These are phyloP conservation scores for Apocrypta bakeri DNA, from an alignment of 1,140 invertebrate species.

Conservation along the genomic window DNA sequence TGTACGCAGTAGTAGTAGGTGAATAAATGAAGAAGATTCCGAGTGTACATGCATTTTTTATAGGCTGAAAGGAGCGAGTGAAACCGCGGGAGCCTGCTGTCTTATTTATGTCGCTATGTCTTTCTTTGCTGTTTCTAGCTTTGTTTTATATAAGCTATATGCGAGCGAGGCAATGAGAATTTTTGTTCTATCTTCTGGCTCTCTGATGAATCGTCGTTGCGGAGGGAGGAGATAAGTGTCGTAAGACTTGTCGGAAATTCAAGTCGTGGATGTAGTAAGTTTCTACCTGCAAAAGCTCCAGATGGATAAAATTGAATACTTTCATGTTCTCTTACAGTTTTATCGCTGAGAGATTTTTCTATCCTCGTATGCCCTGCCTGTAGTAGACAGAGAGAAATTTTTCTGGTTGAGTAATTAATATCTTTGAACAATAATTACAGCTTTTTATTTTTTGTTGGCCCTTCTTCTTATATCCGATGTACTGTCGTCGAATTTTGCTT, in stretches of 20 bases:
- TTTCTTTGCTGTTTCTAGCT: conserved; percentile 10
- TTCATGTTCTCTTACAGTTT: conserved; percentile 13
- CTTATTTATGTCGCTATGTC: conserved; percentile 3
- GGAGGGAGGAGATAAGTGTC: not conserved
- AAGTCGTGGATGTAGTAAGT: not conserved
- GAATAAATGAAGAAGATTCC: conserved; percentile 38
- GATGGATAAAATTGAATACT: not conserved
- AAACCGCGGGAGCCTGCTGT: not conserved
- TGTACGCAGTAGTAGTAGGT: conserved; percentile 11
- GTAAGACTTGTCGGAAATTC: not conserved
- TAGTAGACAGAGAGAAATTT: not conserved
- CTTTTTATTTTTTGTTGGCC: not conserved
- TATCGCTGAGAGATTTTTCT: conserved; percentile 19
- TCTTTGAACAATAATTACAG: not conserved
- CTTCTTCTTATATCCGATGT: too few relatives aligned
- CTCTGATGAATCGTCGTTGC: not conserved
- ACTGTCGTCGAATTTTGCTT: too few relatives aligned
- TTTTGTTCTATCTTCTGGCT: not conserved
- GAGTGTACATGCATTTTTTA: conserved; percentile 40
- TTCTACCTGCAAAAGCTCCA: not conserved
- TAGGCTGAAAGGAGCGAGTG: not conserved
- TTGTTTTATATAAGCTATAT: conserved; percentile 28
- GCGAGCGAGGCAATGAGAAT: not conserved
- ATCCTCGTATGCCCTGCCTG: not conserved
- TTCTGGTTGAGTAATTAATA: not conserved